Base-by-base conservation (phyloP, 2,888 invertebrate genomes). In the Drosophila peninsularis region DNA sequence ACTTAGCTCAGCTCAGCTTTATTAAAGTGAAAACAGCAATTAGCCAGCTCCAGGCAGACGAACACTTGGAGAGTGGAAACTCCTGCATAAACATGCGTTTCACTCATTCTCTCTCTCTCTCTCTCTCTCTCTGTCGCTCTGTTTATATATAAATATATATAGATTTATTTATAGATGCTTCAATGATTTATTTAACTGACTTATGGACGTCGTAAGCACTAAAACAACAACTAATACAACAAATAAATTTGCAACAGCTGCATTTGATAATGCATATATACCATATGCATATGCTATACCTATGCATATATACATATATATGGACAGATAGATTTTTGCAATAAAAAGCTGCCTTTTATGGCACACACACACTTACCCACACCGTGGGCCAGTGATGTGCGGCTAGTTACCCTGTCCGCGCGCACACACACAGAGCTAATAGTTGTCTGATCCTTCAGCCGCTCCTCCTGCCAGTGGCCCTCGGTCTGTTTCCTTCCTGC, bases 181-280 rank as follows among this genome's bases (percentile, higher is more conserved):
- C 70, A 77, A 84, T 88, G 80, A 85, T 85, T 83, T 83, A 83
- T 83, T 85, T 70, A 72, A 66, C 71, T 78, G 71, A 82, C 72
- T 85, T 82, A 71, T 75, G 78, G 65, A 74, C 64, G 62, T 76
- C 66, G 66, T 45, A 64, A 78, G 64, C 74, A 70, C 64, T 71
- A 39, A 62, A 62, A 63, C 75, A 78, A 75, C 78, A 80, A 77
- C 73, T 71, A 77, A 74, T 77, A 52, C 85, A 88, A 82, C 82
- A 86, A 88, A 83, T 83, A 86, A 82, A 75, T 86, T 86, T 71
- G 83, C 83, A 88, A 84, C 83, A 84, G 83, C 83, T 88, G 83
- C 83, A 83, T 75, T 80, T 88, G 83, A 85, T 85, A 88, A 88
- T 88, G 68, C 49, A 61, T 52, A 60, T 54, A 62, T 21, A 37